A percentile compares a stretch with the other conserved stretches of the same genome.
Evolutionary conservation across 2,113 vertebrate genomes (phyloP).

Genomic region (Polypterus bichir): DNA sequence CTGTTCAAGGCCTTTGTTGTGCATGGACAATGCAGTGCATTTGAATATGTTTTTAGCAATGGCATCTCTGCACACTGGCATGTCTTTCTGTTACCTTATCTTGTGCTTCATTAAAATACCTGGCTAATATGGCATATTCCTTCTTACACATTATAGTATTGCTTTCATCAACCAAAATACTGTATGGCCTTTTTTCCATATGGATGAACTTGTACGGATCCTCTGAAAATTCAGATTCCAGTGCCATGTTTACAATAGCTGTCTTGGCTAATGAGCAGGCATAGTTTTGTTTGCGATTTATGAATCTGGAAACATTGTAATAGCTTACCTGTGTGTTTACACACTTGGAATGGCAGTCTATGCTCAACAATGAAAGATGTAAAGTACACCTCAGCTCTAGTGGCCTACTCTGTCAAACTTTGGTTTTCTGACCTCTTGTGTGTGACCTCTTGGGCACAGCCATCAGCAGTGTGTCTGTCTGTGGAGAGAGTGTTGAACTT

Average conservation of each 20-base stretch:
- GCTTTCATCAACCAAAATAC: constrained; percentile 16
- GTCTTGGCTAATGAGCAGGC: too few relatives aligned
- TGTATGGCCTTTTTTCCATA: constrained; percentile 18
- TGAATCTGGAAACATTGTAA: constrained; percentile 11
- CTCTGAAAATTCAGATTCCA: too few relatives aligned
- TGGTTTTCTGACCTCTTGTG: not conserved
- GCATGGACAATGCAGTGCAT: constrained; percentile 19
- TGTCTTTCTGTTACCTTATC: constrained; percentile 6
- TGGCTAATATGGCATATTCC: not conserved
- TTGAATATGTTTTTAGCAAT: constrained; percentile 9
- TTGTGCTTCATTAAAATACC: not conserved
- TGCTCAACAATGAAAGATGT: not conserved
- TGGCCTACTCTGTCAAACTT: not conserved
- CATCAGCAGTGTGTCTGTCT: too few relatives aligned
- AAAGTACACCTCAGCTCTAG: too few relatives aligned
- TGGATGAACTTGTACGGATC: not conserved
- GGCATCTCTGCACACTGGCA: constrained; percentile 11
- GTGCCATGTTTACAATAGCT: too few relatives aligned
- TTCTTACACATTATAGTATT: constrained; percentile 9
- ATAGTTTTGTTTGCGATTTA: not conserved
- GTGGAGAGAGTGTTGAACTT: too few relatives aligned
- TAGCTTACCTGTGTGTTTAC: constrained; percentile 9
- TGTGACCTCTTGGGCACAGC: not conserved
- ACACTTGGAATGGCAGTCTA: constrained; percentile 1
- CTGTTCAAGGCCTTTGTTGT: constrained; percentile 20